Evolutionary conservation across 2,113 vertebrate genomes (phyloP).

Genomic region (Clarias batrachus): DNA sequence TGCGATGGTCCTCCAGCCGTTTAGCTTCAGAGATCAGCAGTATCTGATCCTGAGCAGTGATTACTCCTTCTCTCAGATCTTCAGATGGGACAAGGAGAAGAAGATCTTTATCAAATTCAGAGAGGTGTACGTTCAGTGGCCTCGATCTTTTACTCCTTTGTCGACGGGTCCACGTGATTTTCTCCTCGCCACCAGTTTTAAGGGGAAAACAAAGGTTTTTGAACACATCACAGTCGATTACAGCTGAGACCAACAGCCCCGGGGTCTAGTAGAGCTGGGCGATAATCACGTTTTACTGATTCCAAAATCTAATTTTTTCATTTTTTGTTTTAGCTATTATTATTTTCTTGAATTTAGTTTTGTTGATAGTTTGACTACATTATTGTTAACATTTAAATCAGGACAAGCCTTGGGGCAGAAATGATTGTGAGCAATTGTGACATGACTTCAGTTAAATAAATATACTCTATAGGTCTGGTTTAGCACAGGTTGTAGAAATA

Average conservation of each 20-base stretch:
- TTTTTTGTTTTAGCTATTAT: neutral
- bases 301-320: neutral
- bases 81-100: conserved; percentile 87
- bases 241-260: conserved; percentile 72
- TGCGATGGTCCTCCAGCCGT: conserved; percentile 92
- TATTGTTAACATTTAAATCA: neutral
- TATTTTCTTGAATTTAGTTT: neutral
- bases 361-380: neutral
- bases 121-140: conserved; percentile 94
- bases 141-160: conserved; percentile 88
- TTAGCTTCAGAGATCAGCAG: conserved; percentile 83
- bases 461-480: neutral
- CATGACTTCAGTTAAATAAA: neutral
- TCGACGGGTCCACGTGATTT: conserved; percentile 88
- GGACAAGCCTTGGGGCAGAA: neutral
- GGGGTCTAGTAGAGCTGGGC: conserved; percentile 3
- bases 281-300: neutral
- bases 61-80: conserved; percentile 96
- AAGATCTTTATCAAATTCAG: conserved; percentile 88
- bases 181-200: conserved; percentile 95
- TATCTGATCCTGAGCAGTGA: conserved; percentile 95
- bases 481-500: neutral
- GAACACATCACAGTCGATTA: conserved; percentile 90
- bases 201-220: conserved; percentile 95
- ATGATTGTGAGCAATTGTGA: neutral